phyloP scores from a whole-genome alignment of 1,140 invertebrate genomes.

The Drosophila takahashii region DNA sequence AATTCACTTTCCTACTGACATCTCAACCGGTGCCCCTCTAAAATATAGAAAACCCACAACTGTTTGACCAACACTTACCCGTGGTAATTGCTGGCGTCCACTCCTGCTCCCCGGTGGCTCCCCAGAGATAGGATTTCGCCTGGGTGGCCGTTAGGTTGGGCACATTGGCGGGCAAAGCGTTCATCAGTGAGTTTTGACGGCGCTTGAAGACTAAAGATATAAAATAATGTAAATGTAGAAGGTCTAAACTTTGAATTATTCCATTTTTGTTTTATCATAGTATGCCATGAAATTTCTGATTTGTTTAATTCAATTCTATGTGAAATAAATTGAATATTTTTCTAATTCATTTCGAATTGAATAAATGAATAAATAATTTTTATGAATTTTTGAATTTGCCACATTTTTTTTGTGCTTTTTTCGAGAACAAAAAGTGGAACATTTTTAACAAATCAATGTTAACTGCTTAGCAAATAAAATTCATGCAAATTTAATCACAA shows the following conservation, averaged over 20 bases:
- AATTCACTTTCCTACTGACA: neutral
- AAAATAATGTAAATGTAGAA: neutral
- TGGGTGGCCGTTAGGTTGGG: slow-evolving; percentile 84
- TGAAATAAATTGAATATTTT: too few relatives aligned
- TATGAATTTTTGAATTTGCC: too few relatives aligned
- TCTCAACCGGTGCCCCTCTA: slow-evolving; percentile 12
- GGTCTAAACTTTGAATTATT: neutral
- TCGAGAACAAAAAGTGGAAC: too few relatives aligned
- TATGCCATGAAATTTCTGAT: too few relatives aligned
- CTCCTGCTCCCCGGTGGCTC: slow-evolving; percentile 96
- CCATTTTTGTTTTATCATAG: too few relatives aligned
- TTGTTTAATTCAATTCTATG: too few relatives aligned
- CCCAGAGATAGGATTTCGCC: slow-evolving; percentile 92
- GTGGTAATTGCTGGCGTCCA: slow-evolving; percentile 97
- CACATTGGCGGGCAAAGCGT: slow-evolving; percentile 50
- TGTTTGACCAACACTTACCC: slow-evolving; percentile 86
- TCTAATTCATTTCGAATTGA: too few relatives aligned
- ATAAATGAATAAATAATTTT: too few relatives aligned
- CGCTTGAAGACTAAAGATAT: slow-evolving; percentile 60
- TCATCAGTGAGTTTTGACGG: slow-evolving; percentile 70
- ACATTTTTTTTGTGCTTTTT: too few relatives aligned
- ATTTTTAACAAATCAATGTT: too few relatives aligned
- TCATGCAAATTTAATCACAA: too few relatives aligned
- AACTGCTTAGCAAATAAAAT: too few relatives aligned
- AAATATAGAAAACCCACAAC: slow-evolving; percentile 4